Conservation (phyloP, 2,113 vertebrate genomes). For the Promerops cafer region DNA sequence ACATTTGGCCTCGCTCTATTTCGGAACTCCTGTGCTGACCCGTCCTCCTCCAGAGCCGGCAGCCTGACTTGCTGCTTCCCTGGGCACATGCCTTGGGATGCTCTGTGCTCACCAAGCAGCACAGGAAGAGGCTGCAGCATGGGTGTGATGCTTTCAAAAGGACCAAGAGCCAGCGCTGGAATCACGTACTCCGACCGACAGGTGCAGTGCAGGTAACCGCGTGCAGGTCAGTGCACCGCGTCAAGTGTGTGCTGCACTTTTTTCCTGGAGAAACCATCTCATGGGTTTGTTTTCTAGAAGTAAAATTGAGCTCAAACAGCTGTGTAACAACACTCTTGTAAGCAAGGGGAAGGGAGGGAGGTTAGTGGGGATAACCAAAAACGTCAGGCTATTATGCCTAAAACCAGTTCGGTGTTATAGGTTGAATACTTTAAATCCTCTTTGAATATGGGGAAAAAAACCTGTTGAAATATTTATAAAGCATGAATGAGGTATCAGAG, state of each 20-base stretch:
- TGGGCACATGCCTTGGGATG: accelerated
- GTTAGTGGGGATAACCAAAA: neutral
- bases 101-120: neutral
- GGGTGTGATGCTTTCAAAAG: neutral
- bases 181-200: accelerated
- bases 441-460: neutral
- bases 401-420: neutral
- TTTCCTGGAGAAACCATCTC: neutral
- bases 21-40: neutral
- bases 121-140: neutral
- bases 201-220: accelerated
- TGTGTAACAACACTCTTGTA: neutral
- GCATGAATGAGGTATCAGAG: neutral
- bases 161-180: neutral
- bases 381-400: neutral
- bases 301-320: neutral
- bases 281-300: neutral
- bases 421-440: neutral
- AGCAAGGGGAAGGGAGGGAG: neutral
- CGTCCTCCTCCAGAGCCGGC: neutral
- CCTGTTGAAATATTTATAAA: neutral
- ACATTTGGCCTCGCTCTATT: neutral
- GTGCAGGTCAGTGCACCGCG: neutral
- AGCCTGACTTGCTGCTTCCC: neutral
- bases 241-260: neutral